Conservation (phyloP, 2,888 invertebrate genomes). For the Ornithoptera priamus region DNA sequence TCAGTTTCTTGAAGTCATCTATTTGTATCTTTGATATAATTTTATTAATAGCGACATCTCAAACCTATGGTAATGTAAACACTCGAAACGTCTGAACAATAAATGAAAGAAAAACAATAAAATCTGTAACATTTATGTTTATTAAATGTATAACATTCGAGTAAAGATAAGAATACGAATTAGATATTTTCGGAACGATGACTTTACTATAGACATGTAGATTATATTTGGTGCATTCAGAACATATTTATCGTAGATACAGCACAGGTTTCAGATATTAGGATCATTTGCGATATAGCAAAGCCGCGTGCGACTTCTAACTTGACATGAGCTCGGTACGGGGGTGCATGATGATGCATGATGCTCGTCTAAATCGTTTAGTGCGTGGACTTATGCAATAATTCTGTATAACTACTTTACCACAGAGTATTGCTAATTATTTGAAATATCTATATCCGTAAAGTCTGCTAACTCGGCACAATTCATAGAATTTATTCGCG, state of each 20-base stretch:
- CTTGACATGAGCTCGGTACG: conserved; percentile 24
- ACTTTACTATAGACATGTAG: not conserved
- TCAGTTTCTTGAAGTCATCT: no score
- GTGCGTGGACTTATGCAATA: conserved; percentile 46
- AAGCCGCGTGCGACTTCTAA: conserved; percentile 41
- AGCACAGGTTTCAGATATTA: conserved; percentile 26
- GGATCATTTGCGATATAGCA: conserved; percentile 13
- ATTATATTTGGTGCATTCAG: conserved; percentile 65
- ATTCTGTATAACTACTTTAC: conserved; percentile 62
- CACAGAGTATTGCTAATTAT: conserved; percentile 43
- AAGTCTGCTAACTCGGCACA: conserved; percentile 63
- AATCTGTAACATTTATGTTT: no score
- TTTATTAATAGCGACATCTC: no score
- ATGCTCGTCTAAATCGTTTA: conserved; percentile 46
- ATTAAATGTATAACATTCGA: no score
- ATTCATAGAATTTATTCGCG: conserved; percentile 65
- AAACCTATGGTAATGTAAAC: no score
- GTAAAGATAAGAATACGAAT: not conserved
- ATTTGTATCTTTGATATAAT: no score
- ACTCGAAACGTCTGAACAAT: no score
- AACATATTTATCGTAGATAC: conserved; percentile 53
- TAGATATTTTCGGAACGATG: not conserved
- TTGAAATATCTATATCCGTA: conserved; percentile 66
- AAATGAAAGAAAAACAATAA: no score
- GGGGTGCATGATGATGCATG: conserved; percentile 53